Percentiles rank a stretch among this genome's conserved stretches.
Evolutionary conservation across 1,140 invertebrate species (phyloP).

Genomic region (Dolichoris vasculosae): DNA sequence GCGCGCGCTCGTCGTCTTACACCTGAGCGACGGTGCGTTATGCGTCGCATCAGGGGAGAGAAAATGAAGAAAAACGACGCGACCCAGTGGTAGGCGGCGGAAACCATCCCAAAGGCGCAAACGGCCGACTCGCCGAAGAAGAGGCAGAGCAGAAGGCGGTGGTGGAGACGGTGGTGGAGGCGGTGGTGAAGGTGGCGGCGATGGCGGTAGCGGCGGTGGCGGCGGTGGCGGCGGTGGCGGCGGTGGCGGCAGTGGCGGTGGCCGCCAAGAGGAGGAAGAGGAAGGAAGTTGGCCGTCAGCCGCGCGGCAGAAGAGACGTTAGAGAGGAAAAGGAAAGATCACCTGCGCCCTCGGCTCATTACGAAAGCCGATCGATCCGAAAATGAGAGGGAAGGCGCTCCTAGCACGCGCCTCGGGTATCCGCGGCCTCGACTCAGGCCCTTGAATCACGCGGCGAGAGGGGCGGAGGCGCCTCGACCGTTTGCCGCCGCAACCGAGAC

Average conservation of each 20-base stretch:
- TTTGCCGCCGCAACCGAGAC: conserved; percentile 42
- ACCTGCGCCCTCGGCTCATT: conserved; percentile 67
- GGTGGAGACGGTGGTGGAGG: conserved; percentile 31
- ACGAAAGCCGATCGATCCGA: conserved; percentile 65
- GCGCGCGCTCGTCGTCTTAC: background rate
- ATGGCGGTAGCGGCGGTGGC: no score
- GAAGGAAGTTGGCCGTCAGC: conserved; percentile 52
- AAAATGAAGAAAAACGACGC: conserved; percentile 40
- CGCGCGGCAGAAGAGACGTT: conserved; percentile 45
- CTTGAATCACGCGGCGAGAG: conserved; percentile 54
- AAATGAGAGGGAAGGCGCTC: background rate
- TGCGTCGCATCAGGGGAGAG: conserved; percentile 38
- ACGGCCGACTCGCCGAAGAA: background rate
- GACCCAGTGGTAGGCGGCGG: conserved; percentile 11
- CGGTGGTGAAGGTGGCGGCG: no score
- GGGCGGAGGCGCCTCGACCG: conserved; percentile 64
- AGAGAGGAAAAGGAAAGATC: conserved; percentile 59
- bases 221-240: no score
- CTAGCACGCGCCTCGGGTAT: background rate
- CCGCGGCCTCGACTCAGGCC: conserved; percentile 49
- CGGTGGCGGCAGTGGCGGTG: no score
- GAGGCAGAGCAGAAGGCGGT: conserved; percentile 6
- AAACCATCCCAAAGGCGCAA: background rate
- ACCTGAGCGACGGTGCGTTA: conserved; percentile 26
- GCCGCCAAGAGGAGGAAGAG: conserved; percentile 27